Percentiles rank a stretch among this genome's conserved stretches.
Evolutionary conservation across 2,113 vertebrate genomes (phyloP).

Genomic region (Acinonyx jubatus): DNA sequence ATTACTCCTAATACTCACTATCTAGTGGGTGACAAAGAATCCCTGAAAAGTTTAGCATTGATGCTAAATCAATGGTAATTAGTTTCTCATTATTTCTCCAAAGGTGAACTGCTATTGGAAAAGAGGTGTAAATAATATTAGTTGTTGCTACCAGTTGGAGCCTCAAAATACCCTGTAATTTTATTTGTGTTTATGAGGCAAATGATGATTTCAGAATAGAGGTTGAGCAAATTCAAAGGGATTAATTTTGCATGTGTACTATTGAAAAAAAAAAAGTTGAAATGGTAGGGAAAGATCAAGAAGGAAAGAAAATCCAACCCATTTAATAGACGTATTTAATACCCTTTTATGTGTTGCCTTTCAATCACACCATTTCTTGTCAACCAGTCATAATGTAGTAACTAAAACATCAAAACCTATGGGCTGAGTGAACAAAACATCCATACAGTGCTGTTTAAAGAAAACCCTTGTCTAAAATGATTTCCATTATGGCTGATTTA

Average conservation of each 20-base stretch:
- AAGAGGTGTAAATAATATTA: constrained; percentile 51
- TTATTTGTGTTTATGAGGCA: constrained; percentile 66
- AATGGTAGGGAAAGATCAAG: neutral
- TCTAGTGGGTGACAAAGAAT: neutral
- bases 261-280: neutral
- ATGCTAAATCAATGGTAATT: constrained; percentile 48
- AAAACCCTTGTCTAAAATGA: neutral
- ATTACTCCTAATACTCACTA: neutral
- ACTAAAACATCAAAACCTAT: neutral
- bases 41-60: neutral
- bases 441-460: neutral
- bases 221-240: constrained; percentile 10
- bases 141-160: constrained; percentile 20
- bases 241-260: constrained; percentile 19
- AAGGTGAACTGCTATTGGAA: constrained; percentile 48
- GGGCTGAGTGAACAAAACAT: neutral
- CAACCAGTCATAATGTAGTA: neutral
- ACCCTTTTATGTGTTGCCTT: neutral
- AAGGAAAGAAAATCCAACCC: neutral
- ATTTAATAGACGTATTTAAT: neutral
- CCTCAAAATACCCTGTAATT: constrained; percentile 51
- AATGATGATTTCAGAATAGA: constrained; percentile 34
- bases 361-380: neutral
- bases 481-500: constrained; percentile 25
- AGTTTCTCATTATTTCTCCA: constrained; percentile 44